Base-by-base conservation (phyloP, 2,888 invertebrate genomes). In the Watsonalla binaria region DNA sequence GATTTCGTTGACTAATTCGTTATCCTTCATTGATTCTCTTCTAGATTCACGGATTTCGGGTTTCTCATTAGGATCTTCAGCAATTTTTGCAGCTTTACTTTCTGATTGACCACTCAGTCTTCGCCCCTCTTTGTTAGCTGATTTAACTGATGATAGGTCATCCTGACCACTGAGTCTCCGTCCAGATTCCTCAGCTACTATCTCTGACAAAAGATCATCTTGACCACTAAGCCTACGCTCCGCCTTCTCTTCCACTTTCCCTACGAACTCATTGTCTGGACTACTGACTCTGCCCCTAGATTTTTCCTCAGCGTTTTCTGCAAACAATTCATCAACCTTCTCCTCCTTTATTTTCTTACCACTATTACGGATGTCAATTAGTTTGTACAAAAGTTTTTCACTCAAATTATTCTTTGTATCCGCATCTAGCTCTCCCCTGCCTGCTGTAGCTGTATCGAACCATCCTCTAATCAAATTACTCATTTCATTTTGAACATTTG, bases 381-480 rank as follows among this genome's bases (percentile, higher is more conserved):
- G 35, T 14, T 37, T 35, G 5, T 48, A 7, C 13, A 61, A 7
- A 33, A 61, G 47, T n/a, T 56, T 57, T 45, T 55, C 51, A 15
- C 58, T 47, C 42, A 68, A 42, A 35, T 60, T 52, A 4, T 45
- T 24, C 51, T 59, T 63, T 0, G 50, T 55, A 55, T 52, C 54
- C 13, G 54, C 35, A 50, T 60, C 55, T 11, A 67, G 34, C 11
- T 34, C 24, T 39, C 53, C 52, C 34, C 46, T 53, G 0, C 52
- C 55, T 24, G 54, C 50, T 34, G 62, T 47, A 45, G 64, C 53
- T 6, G 52, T 55, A 37, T 63, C 58, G 8, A 78, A 52, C 71
- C 70, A 76, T 45, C 68, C 57, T 13, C 15, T 54, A 6, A 74
- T 33, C 51, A 62, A 59, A 46, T 66, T 45, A 15, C 54, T 46